Evolutionary conservation across 1,140 invertebrate species (phyloP).

Genomic region (Bombus impatiens): DNA sequence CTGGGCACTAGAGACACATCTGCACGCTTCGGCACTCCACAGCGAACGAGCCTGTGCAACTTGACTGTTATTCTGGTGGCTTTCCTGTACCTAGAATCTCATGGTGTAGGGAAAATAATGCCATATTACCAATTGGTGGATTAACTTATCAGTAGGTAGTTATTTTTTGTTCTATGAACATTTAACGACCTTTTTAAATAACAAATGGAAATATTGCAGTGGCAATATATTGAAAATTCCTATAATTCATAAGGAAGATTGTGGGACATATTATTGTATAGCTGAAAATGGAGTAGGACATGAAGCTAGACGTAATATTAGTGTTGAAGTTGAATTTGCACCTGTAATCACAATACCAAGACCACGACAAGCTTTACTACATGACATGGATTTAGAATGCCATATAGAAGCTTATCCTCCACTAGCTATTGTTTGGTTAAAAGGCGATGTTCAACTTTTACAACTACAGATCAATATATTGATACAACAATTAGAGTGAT

Average conservation of each 20-base stretch:
- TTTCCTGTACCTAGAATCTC: conserved; percentile 92
- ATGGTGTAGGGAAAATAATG: conserved; percentile 96
- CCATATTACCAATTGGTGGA: conserved; percentile 93
- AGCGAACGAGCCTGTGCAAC: no score
- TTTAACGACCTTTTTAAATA: neutral
- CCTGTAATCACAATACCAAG: conserved; percentile 92
- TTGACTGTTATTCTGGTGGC: conserved; percentile 89
- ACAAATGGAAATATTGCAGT: conserved; percentile 79
- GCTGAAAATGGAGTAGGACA: conserved; percentile 95
- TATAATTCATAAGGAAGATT: conserved; percentile 91
- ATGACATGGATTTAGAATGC: conserved; percentile 96
- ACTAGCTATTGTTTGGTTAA: conserved; percentile 93
- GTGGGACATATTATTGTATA: conserved; percentile 96
- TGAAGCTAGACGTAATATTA: conserved; percentile 92
- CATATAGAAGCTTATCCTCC: conserved; percentile 96
- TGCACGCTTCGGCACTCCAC: no score
- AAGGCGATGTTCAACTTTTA: conserved; percentile 92
- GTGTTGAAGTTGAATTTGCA: conserved; percentile 93
- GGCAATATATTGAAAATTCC: conserved; percentile 93
- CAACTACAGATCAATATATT: conserved; percentile 94
- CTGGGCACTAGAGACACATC: no score
- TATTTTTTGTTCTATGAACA: neutral
- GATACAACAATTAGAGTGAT: conserved; percentile 94
- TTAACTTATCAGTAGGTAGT: conserved; percentile 86
- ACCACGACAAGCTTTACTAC: conserved; percentile 92